phyloP scores from a whole-genome alignment of 1,140 invertebrate species.

The Laupala kohalensis region DNA sequence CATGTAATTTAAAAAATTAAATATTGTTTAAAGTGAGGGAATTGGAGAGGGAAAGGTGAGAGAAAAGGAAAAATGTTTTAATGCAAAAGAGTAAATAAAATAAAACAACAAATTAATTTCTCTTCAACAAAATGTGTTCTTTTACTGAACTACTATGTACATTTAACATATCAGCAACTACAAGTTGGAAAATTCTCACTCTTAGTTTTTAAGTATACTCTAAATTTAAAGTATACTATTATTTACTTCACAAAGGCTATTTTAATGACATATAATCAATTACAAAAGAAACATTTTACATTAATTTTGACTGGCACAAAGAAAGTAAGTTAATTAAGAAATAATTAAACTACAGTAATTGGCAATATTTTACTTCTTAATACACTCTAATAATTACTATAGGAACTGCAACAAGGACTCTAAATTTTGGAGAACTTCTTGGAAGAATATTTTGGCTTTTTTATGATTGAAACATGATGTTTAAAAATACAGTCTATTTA shows the following conservation, averaged over 20 bases:
- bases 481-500: too few species aligned
- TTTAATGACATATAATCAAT: not conserved
- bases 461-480: too few species aligned
- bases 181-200: not conserved
- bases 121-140: not conserved
- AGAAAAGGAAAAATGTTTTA: not conserved
- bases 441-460: too few species aligned
- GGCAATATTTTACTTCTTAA: not conserved
- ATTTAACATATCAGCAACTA: not conserved
- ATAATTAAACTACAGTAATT: not conserved
- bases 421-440: not conserved
- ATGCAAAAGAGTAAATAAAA: not conserved
- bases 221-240: not conserved
- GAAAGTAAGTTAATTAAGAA: not conserved
- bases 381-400: not conserved
- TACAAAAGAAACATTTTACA: not conserved
- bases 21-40: not conserved
- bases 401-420: not conserved
- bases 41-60: not conserved
- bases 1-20: not conserved
- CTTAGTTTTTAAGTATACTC: not conserved
- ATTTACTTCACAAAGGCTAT: not conserved
- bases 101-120: not conserved
- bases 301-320: not conserved
- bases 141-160: not conserved